phyloP scores from a whole-genome alignment of 2,113 vertebrate species.

The Gnathonemus longibarbis region DNA sequence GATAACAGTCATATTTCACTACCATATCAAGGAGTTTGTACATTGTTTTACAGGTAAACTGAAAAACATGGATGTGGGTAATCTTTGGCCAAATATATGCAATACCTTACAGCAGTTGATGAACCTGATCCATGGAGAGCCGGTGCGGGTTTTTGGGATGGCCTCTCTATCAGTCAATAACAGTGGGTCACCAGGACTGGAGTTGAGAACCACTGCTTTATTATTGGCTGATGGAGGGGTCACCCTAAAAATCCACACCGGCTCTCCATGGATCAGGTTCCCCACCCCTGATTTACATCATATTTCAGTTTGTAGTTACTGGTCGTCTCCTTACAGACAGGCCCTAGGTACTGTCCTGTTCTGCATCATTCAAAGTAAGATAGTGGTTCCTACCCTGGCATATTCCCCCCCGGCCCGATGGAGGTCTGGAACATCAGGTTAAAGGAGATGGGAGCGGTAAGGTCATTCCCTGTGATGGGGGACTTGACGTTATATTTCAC shows the following conservation, averaged over 20 bases:
- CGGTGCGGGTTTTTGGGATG: too few species aligned
- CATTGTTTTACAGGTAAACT: not conserved
- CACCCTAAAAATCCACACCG: too few species aligned
- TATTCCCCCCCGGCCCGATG: constrained; percentile 93
- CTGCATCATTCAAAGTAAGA: not conserved
- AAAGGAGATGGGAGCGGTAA: constrained; percentile 84
- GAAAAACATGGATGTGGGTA: not conserved
- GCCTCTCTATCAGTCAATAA: too few species aligned
- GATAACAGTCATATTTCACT: not conserved
- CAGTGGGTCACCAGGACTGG: too few species aligned
- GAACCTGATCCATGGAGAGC: too few species aligned
- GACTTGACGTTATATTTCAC: constrained; percentile 92
- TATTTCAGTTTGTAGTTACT: not conserved
- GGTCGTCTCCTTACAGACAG: not conserved
- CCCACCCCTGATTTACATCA: too few species aligned
- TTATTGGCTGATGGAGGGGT: too few species aligned
- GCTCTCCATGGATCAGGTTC: too few species aligned
- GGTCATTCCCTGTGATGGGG: constrained; percentile 86
- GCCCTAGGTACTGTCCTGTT: not conserved
- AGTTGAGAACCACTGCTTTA: too few species aligned
- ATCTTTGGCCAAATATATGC: not conserved
- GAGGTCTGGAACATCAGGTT: constrained; percentile 98
- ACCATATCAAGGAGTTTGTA: not conserved
- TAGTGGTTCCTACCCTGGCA: constrained; percentile 72
- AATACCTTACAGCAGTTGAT: not conserved